Evolutionary conservation across 2,797 vertebrate genomes (phyloP).

Genomic region (Danio albolineatus): DNA sequence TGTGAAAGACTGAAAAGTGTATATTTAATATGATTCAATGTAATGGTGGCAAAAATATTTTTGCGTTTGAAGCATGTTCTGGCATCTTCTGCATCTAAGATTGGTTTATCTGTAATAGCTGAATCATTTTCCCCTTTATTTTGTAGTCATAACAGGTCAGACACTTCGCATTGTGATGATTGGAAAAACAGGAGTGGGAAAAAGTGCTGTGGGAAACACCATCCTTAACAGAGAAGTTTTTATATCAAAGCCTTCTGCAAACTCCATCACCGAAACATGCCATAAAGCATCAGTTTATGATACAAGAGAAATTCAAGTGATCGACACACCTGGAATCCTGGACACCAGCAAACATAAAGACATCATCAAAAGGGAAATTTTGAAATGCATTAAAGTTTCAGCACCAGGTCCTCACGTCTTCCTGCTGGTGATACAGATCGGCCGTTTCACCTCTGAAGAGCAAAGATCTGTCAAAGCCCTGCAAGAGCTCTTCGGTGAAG

Average conservation of each 20-base stretch:
- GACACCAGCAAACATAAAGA: constrained; percentile 29
- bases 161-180: constrained; percentile 49
- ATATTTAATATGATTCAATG: too few relatives aligned
- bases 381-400: constrained; percentile 47
- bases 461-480: constrained; percentile 47
- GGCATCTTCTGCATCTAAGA: background rate
- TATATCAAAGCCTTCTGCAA: background rate
- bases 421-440: constrained; percentile 45
- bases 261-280: constrained; percentile 15
- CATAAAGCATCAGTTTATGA: background rate
- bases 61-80: too few relatives aligned
- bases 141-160: background rate
- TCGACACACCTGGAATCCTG: constrained; percentile 52
- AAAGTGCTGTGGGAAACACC: constrained; percentile 52
- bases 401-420: constrained; percentile 51
- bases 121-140: background rate
- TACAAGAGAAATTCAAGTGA: constrained; percentile 17
- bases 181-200: constrained; percentile 56
- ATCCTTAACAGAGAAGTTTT: constrained; percentile 44
- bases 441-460: constrained; percentile 43
- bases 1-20: too few relatives aligned
- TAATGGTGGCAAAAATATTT: too few relatives aligned
- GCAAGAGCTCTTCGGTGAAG: constrained; percentile 50
- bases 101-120: background rate
- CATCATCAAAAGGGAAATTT: constrained; percentile 30